These are phyloP conservation scores for Lagopus muta DNA, from an alignment of 2,113 vertebrate species.

Conservation along the genomic window DNA sequence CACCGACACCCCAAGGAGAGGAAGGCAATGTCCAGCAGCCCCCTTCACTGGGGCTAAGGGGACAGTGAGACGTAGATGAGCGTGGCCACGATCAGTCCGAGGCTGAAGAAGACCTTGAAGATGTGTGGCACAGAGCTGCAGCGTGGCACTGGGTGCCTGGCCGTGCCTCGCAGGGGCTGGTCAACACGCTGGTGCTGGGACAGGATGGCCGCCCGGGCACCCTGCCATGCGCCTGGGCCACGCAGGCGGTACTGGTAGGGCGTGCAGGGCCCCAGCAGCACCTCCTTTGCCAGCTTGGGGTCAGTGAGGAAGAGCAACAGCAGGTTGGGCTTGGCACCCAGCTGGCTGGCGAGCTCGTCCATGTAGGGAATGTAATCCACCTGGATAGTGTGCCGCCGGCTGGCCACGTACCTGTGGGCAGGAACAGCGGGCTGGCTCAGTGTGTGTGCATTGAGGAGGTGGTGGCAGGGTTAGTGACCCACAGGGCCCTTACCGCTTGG, in stretches of 20 bases:
- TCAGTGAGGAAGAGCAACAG: slow-evolving; percentile 78
- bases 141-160: neutral
- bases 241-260: slow-evolving; percentile 84
- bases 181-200: slow-evolving; percentile 81
- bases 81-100: neutral
- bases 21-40: neutral
- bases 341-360: slow-evolving; percentile 82
- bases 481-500: slow-evolving; percentile 25
- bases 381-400: slow-evolving; percentile 86
- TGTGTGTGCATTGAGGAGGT: rapidly evolving
- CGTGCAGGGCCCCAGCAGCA: slow-evolving; percentile 80
- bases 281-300: slow-evolving; percentile 75
- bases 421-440: neutral
- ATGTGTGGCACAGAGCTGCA: neutral
- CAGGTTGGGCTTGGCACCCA: slow-evolving; percentile 81
- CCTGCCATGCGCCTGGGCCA: slow-evolving; percentile 82
- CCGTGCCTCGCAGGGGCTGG: slow-evolving; percentile 62
- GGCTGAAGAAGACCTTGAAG: neutral
- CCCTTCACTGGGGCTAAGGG: neutral
- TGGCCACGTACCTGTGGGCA: slow-evolving; percentile 61
- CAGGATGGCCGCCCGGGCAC: slow-evolving; percentile 79
- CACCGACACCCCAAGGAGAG: neutral
- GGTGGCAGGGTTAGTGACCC: rapidly evolving
- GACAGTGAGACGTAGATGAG: neutral
- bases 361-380: slow-evolving; percentile 87